phyloP scores from a whole-genome alignment of 2,888 invertebrate genomes.

The Lepidocyrtinus sp. region DNA sequence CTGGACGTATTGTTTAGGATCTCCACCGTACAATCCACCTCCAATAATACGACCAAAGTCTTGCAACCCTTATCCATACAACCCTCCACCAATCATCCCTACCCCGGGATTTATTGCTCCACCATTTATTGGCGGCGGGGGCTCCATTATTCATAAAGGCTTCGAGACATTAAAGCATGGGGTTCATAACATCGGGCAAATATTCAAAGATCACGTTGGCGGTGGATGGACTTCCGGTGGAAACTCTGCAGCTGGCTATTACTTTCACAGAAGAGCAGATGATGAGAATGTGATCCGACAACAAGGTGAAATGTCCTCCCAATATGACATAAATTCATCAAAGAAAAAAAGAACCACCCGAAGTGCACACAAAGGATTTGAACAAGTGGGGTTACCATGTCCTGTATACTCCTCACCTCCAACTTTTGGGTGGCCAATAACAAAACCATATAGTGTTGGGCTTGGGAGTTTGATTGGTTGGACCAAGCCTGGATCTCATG shows the following conservation, averaged over 20 bases:
- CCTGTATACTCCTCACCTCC: slow-evolving; percentile 38
- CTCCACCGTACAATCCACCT: slow-evolving; percentile 46
- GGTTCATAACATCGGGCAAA: slow-evolving; percentile 44
- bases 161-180: slow-evolving; percentile 49
- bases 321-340: slow-evolving; percentile 27
- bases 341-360: slow-evolving; percentile 38
- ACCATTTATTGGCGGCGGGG: slow-evolving; percentile 26
- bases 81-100: slow-evolving; percentile 11
- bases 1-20: slow-evolving; percentile 24
- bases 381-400: slow-evolving; percentile 23
- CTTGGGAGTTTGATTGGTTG: slow-evolving; percentile 51
- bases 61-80: slow-evolving; percentile 29
- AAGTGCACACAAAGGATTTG: slow-evolving; percentile 35
- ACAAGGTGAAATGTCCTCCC: neutral
- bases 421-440: slow-evolving; percentile 19
- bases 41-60: slow-evolving; percentile 40
- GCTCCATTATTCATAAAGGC: slow-evolving; percentile 44
- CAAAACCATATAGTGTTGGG: slow-evolving; percentile 39
- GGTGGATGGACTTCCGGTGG: slow-evolving; percentile 39
- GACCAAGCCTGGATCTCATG: slow-evolving; percentile 42
- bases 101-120: neutral
- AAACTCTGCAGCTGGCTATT: slow-evolving; percentile 47
- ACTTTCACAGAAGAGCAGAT: slow-evolving; percentile 47
- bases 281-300: neutral
- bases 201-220: slow-evolving; percentile 39